Evolutionary conservation across 1,140 invertebrate genomes (phyloP).

Genomic region (Cecropterus lyciades): DNA sequence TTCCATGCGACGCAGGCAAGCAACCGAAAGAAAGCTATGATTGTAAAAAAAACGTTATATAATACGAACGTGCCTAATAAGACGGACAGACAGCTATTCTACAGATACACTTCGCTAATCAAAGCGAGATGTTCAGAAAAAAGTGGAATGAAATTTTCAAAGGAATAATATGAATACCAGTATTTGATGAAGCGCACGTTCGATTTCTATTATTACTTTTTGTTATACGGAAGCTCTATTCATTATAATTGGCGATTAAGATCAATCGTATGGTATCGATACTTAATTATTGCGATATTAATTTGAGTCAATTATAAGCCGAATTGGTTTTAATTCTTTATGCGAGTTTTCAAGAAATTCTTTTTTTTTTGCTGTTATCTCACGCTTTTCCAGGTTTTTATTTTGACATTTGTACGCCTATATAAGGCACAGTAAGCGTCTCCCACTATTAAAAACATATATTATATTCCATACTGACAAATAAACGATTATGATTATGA

Average conservation of each 20-base stretch:
- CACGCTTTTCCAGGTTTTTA: too few relatives aligned
- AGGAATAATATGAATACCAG: slow-evolving; percentile 29
- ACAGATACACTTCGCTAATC: slow-evolving; percentile 18
- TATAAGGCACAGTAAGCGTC: too few relatives aligned
- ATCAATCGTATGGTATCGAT: slow-evolving; percentile 8
- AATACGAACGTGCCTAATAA: slow-evolving; percentile 10
- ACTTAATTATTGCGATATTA: neutral
- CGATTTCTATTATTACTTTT: slow-evolving; percentile 19
- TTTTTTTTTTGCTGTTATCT: too few relatives aligned
- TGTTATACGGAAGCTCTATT: neutral
- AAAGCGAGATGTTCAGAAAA: slow-evolving; percentile 24
- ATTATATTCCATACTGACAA: too few relatives aligned
- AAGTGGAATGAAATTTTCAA: slow-evolving; percentile 26
- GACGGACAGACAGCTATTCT: slow-evolving; percentile 20
- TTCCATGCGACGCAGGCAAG: too few relatives aligned
- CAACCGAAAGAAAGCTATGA: too few relatives aligned
- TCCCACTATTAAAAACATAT: too few relatives aligned
- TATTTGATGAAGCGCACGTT: slow-evolving; percentile 28
- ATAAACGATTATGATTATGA: too few relatives aligned
- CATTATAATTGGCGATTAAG: slow-evolving; percentile 2
- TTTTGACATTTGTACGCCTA: too few relatives aligned
- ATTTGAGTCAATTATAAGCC: neutral
- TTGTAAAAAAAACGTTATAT: neutral
- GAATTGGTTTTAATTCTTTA: neutral
- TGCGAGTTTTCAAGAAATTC: too few relatives aligned